A percentile compares a stretch with the other conserved stretches of the same genome.
These are phyloP conservation scores for Tipula unca DNA, from an alignment of 2,888 invertebrate species.

Conservation along the genomic window DNA sequence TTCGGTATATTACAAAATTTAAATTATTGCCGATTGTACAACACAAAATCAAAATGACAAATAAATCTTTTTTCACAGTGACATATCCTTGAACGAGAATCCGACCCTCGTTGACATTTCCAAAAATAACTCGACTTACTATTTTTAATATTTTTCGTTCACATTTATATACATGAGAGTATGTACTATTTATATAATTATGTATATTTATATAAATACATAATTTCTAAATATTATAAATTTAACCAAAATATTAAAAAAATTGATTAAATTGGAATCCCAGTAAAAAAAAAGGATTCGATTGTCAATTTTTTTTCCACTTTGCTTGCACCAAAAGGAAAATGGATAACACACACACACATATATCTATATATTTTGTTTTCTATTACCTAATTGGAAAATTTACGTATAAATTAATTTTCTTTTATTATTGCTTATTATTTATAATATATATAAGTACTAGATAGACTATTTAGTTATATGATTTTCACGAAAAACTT, in stretches of 20 bases:
- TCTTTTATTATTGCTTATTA: not conserved
- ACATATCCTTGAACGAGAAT: slow-evolving; percentile 16
- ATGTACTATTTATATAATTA: not conserved
- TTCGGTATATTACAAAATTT: not conserved
- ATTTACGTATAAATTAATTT: not conserved
- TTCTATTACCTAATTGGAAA: not conserved
- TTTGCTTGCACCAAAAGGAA: not conserved
- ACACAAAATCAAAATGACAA: not conserved
- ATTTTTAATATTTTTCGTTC: not conserved
- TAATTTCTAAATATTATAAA: not conserved
- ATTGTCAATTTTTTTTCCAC: not conserved
- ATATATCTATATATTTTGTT: not conserved
- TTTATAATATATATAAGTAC: not conserved
- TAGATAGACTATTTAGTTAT: not conserved
- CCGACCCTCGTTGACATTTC: slow-evolving; percentile 17
- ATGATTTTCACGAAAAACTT: not conserved
- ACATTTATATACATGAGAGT: not conserved
- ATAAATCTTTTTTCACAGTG: not conserved
- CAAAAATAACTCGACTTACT: slow-evolving; percentile 16
- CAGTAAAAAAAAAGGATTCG: not conserved
- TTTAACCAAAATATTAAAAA: not conserved
- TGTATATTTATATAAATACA: not conserved
- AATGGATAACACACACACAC: not conserved
- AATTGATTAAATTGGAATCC: not conserved
- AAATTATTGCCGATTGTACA: not conserved